phyloP scores from a whole-genome alignment of 2,888 invertebrate genomes.

The Eledone cirrhosa region DNA sequence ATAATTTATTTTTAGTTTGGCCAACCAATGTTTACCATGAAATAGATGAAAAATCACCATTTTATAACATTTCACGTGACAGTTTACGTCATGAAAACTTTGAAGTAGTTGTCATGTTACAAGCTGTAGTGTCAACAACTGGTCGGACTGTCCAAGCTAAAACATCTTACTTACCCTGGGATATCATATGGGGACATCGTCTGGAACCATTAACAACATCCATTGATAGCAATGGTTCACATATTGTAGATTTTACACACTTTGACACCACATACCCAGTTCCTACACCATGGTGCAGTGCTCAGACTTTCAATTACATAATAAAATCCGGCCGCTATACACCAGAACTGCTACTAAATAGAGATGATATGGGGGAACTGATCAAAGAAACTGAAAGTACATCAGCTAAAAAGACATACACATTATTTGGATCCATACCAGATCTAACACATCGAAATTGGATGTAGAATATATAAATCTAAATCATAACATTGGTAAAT shows the following conservation, averaged over 20 bases:
- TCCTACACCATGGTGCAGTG: constrained; percentile 39
- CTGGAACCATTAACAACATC: constrained; percentile 37
- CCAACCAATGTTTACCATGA: constrained; percentile 94
- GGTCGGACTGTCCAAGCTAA: constrained; percentile 49
- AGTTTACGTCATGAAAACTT: constrained; percentile 89
- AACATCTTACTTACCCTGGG: constrained; percentile 47
- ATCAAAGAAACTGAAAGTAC: not conserved
- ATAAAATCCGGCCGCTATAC: constrained; percentile 10
- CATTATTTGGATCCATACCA: constrained; percentile 3
- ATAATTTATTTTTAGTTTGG: constrained; percentile 96
- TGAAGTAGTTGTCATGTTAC: constrained; percentile 93
- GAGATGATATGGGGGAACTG: constrained; percentile 12
- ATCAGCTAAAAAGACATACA: constrained; percentile 1
- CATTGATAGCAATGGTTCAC: constrained; percentile 30
- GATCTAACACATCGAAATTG: constrained; percentile 1
- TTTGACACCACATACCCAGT: constrained; percentile 39
- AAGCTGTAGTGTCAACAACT: constrained; percentile 74
- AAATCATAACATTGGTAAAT: too few species aligned
- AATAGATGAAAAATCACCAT: constrained; percentile 86
- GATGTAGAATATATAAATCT: not conserved
- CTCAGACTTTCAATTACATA: constrained; percentile 31
- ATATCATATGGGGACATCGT: constrained; percentile 48
- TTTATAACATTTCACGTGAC: constrained; percentile 86
- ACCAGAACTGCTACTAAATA: constrained; percentile 10
- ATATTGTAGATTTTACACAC: constrained; percentile 38